These are phyloP conservation scores for Brachyopa scutellaris DNA, from an alignment of 2,888 invertebrate species.

Conservation along the genomic window DNA sequence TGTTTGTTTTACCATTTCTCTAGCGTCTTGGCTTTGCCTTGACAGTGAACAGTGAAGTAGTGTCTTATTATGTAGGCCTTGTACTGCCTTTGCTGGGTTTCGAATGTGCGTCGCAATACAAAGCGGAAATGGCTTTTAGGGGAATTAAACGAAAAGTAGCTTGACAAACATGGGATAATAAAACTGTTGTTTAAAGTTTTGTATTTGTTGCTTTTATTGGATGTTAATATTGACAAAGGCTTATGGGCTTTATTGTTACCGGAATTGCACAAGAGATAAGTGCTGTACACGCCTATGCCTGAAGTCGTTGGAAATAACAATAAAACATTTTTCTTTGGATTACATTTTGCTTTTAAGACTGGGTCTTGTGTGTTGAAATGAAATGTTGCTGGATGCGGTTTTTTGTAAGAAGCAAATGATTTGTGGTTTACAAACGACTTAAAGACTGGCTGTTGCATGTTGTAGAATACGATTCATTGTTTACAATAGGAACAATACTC, in stretches of 20 bases:
- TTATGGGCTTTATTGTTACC: background rate
- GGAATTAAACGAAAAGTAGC: conserved; percentile 16
- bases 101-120: conserved; percentile 5
- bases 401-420: too few species aligned
- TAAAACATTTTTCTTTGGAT: too few species aligned
- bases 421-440: too few species aligned
- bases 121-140: conserved; percentile 25
- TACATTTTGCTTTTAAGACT: too few species aligned
- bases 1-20: too few species aligned
- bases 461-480: too few species aligned
- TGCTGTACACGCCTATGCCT: too few species aligned
- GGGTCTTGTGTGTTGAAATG: too few species aligned
- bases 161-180: conserved; percentile 19
- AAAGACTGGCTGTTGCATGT: too few species aligned
- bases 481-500: too few species aligned
- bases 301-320: too few species aligned
- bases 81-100: conserved; percentile 21
- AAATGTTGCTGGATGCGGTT: too few species aligned
- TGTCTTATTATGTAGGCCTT: conserved; percentile 2
- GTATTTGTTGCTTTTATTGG: background rate
- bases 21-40: conserved; percentile 29
- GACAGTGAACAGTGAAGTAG: conserved; percentile 35
- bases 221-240: conserved; percentile 3
- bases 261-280: background rate
- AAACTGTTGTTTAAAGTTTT: background rate